Evolutionary conservation across 1,140 invertebrate species (phyloP), one percentile per base, ranked within the genome.

Genomic region (Polypedilum vanderplanki): DNA sequence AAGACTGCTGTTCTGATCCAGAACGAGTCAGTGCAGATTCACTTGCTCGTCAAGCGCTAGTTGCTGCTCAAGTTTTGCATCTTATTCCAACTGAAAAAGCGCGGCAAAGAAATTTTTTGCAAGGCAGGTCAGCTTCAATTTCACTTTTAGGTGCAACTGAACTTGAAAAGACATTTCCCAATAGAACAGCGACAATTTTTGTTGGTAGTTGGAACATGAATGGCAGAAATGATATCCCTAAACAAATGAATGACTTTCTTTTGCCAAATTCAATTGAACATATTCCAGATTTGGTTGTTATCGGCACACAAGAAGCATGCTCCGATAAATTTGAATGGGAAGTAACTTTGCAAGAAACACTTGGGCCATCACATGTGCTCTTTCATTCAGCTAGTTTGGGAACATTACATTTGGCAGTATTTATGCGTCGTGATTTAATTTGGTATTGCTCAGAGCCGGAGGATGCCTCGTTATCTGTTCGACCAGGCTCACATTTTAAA

Each of bases 191-290:
- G 0, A 90, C 87, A 77, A 90, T 98, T 77, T 96, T 95, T 85
- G 88, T 97, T 75, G 94, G 93, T 12, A 95, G 94, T 5, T 98
- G 96, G 96, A 98, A 98, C 82, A 97, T 98, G 94, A 96, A 96
- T 84, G 93, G 12, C 93, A 91, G 79, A 86, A 85, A n/a, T n/a
- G n/a, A n/a, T 76, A 89, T 90, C 73, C 89, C 90, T 18, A 94
- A 87, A 65, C 89, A 93, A 80, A 81, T 97, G 76, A 93, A 95
- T 80, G 92, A 96, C 81, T 93, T 98, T 81, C 87, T 98, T 77
- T 85, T 97, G 74, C 95, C 95, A 3, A 87, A 90, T 24, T 87
- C 88, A 79, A 87, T 95, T 76, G 89, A 93, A 79, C 90, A 91
- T 84, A 88, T 97, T 12, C 94, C 95, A 22, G 96, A 98, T 80